phyloP scores from a whole-genome alignment of 2,888 invertebrate species.

The Oligia latruncula region DNA sequence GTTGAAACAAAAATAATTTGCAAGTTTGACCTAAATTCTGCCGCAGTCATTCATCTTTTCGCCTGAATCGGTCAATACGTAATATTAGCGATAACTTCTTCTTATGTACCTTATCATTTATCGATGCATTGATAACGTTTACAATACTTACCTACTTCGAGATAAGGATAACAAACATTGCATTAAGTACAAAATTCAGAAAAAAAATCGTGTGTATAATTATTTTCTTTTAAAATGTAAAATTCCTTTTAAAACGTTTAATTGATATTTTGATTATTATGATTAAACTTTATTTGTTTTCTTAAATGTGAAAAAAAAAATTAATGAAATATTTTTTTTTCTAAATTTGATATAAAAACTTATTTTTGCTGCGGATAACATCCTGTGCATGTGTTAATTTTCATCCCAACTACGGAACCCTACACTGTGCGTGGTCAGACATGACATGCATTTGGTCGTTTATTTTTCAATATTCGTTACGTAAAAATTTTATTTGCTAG shows the following conservation, averaged over 20 bases:
- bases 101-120: conserved; percentile 43
- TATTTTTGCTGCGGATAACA: neutral
- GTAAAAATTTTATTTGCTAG: neutral
- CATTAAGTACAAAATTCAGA: conserved; percentile 7
- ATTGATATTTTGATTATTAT: neutral
- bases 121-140: conserved; percentile 59
- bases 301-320: no score
- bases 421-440: neutral
- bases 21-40: conserved; percentile 50
- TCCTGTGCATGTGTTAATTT: neutral
- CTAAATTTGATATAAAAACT: neutral
- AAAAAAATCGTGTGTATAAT: neutral
- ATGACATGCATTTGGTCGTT: no score
- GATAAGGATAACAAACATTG: conserved; percentile 45
- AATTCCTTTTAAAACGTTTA: neutral
- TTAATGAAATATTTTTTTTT: neutral
- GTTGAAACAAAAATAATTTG: conserved; percentile 22
- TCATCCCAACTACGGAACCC: neutral
- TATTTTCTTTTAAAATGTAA: neutral
- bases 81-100: conserved; percentile 43
- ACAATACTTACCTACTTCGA: conserved; percentile 37
- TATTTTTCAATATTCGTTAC: neutral
- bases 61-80: conserved; percentile 39
- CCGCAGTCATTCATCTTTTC: conserved; percentile 57
- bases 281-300: neutral